Base-by-base conservation (phyloP, 2,888 invertebrate genomes). In the Julus scandinavius region DNA sequence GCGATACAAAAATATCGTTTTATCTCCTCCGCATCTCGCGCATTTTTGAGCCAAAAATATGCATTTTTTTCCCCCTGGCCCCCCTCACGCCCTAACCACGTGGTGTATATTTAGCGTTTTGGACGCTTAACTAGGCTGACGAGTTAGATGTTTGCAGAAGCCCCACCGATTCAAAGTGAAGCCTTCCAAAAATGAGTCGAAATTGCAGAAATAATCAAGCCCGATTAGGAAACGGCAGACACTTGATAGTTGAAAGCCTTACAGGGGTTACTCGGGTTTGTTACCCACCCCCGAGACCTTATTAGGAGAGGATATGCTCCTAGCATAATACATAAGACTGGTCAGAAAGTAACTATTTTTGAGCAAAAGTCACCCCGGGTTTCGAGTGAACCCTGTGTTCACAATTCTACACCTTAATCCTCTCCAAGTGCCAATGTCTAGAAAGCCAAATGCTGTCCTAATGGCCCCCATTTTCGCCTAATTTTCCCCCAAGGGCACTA, bases 401-500 rank as follows among this genome's bases (percentile, higher is more conserved):
- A 9, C 9, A 54, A 54, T 17, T 13, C 54, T 13, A 54, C 15
- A 13, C 17, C 54, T 54, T 80, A 38, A 80, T 80, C 80, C 80
- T 40, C 29, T 13, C 63, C 38, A 80, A 80, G 38, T 80, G 80
- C 15, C 15, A 40, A 11, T 40, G 80, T 80, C 80, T 40, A 38
- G 38, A 29, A 11, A 72, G 9, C 9, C 29, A 29, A 72, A 72
- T 29, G 72, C 13, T 9, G 2, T 29, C 80, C 80, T 80, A 80
- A 80, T 80, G 80, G 80, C 80, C 80, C 80, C 80, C 38, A 80
- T 80, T 80, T 80, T 11, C 80, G 29, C 38, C 80, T 80, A 80
- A 80, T 80, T 80, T 80, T 5, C 38, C 80, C 80, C 80, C 15
- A 72, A 80, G 80, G 80, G 80, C 80, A 72, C n/a, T 9, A 29